Evolutionary conservation across 1,140 invertebrate genomes (phyloP).

Genomic region (Centruroides sculpturatus): DNA sequence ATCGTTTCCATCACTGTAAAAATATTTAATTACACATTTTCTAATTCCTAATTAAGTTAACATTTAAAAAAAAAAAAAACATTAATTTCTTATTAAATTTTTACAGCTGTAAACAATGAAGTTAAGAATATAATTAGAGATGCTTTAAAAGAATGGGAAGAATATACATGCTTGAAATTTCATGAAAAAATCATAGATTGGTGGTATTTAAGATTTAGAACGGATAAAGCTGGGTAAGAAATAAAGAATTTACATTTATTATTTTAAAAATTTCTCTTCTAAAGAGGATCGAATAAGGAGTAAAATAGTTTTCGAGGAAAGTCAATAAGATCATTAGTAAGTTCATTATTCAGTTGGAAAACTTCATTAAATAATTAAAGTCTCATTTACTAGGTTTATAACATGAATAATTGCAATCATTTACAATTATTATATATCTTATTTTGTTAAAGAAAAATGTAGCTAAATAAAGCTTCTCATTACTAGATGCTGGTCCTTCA

Average conservation of each 20-base stretch:
- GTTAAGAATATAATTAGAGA: slow-evolving; percentile 7
- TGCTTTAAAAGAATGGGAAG: slow-evolving; percentile 20
- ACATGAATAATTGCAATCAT: too few relatives aligned
- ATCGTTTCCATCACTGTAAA: slow-evolving; percentile 15
- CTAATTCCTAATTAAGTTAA: too few relatives aligned
- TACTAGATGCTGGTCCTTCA: slow-evolving; percentile 15
- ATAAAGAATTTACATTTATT: too few relatives aligned
- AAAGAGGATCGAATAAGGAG: too few relatives aligned
- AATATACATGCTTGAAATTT: slow-evolving; percentile 20
- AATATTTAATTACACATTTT: neutral
- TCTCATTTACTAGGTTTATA: too few relatives aligned
- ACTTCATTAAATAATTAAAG: too few relatives aligned
- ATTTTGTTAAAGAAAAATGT: neutral
- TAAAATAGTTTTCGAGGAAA: too few relatives aligned
- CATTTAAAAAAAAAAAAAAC: too few relatives aligned
- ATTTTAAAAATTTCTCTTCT: too few relatives aligned
- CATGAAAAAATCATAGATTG: slow-evolving; percentile 6
- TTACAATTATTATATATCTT: too few relatives aligned
- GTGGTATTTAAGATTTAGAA: slow-evolving; percentile 12
- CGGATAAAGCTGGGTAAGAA: slow-evolving; percentile 11
- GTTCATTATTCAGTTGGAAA: too few relatives aligned
- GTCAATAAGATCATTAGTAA: too few relatives aligned
- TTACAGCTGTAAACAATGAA: slow-evolving; percentile 8
- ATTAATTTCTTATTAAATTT: neutral
- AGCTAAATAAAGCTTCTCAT: neutral